A percentile compares a stretch with the other conserved stretches of the same genome.
These are phyloP conservation scores for Melangyna quadrimaculata DNA, from an alignment of 2,888 invertebrate genomes.

Conservation along the genomic window DNA sequence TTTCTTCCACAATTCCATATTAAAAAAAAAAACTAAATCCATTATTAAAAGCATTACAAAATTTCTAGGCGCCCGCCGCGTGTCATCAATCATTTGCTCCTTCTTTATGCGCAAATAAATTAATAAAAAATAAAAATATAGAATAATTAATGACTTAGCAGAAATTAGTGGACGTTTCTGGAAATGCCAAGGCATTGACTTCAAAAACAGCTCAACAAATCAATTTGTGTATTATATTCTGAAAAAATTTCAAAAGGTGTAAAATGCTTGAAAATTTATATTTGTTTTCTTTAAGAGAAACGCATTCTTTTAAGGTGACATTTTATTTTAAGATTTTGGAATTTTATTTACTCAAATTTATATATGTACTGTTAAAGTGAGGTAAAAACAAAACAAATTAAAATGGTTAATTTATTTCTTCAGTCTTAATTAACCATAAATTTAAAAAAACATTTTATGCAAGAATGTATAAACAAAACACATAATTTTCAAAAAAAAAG, in stretches of 20 bases:
- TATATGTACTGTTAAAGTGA: background rate
- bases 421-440: conserved; percentile 17
- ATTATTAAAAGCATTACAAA: too few species aligned
- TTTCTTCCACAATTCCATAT: too few species aligned
- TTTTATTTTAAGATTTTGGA: background rate
- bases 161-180: too few species aligned
- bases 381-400: conserved; percentile 11
- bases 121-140: too few species aligned
- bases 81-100: too few species aligned
- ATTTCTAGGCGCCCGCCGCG: too few species aligned
- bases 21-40: too few species aligned
- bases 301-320: conserved; percentile 1
- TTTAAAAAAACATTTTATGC: background rate
- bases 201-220: too few species aligned
- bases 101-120: too few species aligned
- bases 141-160: too few species aligned
- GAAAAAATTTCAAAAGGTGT: background rate
- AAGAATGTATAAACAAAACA: background rate
- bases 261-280: background rate
- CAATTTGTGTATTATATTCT: too few species aligned
- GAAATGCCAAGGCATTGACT: too few species aligned
- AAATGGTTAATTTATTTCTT: background rate
- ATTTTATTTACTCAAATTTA: background rate
- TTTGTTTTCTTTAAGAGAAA: background rate
- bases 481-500: conserved; percentile 1